Evolutionary conservation across 2,113 vertebrate species (phyloP), one percentile per base, ranked within the genome.

Genomic region (Cichladusa arquata): DNA sequence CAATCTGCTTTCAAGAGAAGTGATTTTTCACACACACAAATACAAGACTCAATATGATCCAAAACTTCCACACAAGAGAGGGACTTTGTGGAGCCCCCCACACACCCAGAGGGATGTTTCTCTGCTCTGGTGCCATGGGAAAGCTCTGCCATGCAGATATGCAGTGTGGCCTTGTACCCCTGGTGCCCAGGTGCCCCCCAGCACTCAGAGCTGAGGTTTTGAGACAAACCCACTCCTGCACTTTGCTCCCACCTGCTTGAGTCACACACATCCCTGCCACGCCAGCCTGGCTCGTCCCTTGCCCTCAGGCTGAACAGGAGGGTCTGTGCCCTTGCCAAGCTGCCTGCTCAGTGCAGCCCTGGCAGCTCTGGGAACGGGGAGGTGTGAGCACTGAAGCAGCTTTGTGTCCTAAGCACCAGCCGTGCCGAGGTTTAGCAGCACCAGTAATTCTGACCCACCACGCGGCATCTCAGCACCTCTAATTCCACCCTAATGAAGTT

Each of bases 401-500:
- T 94, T 96, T 94, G 72, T 0, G 7, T 40, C 53, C 83, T 88
- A 92, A 96, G 88, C 72, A 4, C 92, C 82, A 47, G 47, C 56
- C 14, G 5, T 23, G 77, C 50, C 8, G 36, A 93, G 94, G 36
- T 90, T 93, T 81, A 93, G 71, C 24, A 44, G 71, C 2, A 77
- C 76, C 56, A 19, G 86, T 94, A 90, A 73, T 90, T 93, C 95
- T 60, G 42, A 86, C 56, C 5, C 9, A 51, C 42, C 54, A 83
- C 56, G 26, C 5, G 6, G 83, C 60, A 90, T 86, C 94, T 93
- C 82, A 71, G 93, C 51, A 19, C 76, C 92, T 83, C 64, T 97
- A 97, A 95, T 88, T 92, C 95, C 90, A 57, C 17, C 56, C 90
- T 97, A 97, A 96, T 96, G 93, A 94, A 64, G 86, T 94, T 96